A percentile compares a stretch with the other conserved stretches of the same genome.
Conservation (phyloP, 2,888 invertebrate genomes). For the Agonopterix alstromeriana region DNA sequence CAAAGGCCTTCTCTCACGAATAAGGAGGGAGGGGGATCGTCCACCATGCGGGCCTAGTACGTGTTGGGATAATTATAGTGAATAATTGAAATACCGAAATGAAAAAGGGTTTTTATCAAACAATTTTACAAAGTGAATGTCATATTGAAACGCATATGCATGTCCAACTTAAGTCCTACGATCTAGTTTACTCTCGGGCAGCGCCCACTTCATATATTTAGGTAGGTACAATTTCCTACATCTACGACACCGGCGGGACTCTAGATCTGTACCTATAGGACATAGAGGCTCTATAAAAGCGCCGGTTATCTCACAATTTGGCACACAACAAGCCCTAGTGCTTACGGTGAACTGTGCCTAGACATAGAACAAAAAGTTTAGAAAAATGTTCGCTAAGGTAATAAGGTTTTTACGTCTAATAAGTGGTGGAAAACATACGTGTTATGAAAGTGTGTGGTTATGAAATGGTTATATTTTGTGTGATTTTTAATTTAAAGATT, state of each 20-base stretch:
- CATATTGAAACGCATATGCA: constrained; percentile 1
- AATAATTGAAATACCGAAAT: no score
- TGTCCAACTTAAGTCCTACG: constrained; percentile 32
- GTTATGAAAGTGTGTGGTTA: no score
- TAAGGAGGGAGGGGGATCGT: no score
- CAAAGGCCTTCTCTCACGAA: no score
- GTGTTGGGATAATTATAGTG: no score
- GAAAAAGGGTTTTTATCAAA: neutral
- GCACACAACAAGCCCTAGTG: constrained; percentile 65
- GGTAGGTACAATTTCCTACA: constrained; percentile 36
- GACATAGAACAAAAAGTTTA: constrained; percentile 31
- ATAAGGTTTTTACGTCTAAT: constrained; percentile 6
- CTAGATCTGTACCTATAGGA: constrained; percentile 55
- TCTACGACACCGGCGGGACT: constrained; percentile 40
- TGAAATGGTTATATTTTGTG: no score
- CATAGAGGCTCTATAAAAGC: constrained; percentile 64
- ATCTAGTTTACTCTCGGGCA: constrained; percentile 49
- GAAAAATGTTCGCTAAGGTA: constrained; percentile 70
- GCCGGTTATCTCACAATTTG: constrained; percentile 58
- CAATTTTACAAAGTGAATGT: neutral
- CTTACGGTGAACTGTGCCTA: constrained; percentile 50
- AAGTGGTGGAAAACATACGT: no score
- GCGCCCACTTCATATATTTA: constrained; percentile 51
- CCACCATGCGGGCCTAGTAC: no score
- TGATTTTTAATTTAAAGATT: no score